Evolutionary conservation across 2,888 invertebrate genomes (phyloP).

Genomic region (Dolichomitus sp.): DNA sequence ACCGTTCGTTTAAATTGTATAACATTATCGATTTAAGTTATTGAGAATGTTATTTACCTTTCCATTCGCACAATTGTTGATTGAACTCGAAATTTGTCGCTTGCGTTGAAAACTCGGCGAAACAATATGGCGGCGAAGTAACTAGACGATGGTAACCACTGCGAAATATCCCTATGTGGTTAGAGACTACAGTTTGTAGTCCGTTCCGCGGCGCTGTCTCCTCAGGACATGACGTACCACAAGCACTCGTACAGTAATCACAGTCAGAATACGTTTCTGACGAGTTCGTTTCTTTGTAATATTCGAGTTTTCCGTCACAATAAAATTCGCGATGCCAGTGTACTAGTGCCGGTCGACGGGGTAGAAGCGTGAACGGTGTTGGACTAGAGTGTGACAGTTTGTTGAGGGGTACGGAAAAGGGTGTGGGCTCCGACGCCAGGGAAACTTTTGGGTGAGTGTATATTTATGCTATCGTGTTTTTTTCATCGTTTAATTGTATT

Average conservation of each 20-base stretch:
- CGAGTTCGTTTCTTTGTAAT: constrained; percentile 72
- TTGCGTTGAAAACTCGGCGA: constrained; percentile 22
- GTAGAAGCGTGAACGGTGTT: constrained; percentile 46
- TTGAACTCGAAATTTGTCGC: not conserved
- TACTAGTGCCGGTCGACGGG: constrained; percentile 58
- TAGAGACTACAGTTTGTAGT: constrained; percentile 30
- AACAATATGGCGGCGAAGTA: constrained; percentile 47
- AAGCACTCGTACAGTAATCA: constrained; percentile 79
- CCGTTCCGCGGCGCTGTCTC: constrained; percentile 74
- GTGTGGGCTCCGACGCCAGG: constrained; percentile 79
- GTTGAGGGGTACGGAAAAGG: constrained; percentile 70
- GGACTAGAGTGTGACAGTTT: constrained; percentile 73
- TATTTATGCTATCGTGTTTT: constrained; percentile 33
- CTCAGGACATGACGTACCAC: constrained; percentile 76
- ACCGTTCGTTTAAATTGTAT: no score
- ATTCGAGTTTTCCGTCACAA: constrained; percentile 53
- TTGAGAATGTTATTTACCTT: no score
- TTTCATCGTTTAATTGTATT: not conserved
- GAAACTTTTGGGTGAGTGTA: constrained; percentile 77
- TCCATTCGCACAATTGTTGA: not conserved
- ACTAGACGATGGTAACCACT: constrained; percentile 36
- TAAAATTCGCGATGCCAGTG: constrained; percentile 53
- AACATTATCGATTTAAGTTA: no score
- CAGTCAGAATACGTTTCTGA: constrained; percentile 77
- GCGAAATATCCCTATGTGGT: constrained; percentile 61